Evolutionary conservation across 2,888 invertebrate species (phyloP), one percentile per base, ranked within the genome.

Genomic region (Tetranychus piercei): DNA sequence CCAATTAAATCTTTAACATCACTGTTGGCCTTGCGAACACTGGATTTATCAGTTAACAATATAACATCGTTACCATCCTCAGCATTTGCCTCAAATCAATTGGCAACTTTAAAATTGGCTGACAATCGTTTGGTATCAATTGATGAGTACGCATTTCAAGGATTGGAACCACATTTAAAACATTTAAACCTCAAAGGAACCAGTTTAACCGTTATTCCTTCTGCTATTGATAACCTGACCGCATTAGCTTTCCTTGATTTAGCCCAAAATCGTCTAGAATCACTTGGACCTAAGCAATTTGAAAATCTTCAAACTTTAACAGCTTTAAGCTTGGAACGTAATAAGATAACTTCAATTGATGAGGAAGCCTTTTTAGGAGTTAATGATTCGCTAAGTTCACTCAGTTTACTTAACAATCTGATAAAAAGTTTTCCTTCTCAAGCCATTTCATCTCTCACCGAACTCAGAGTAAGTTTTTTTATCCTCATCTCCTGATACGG

Each of bases 151-250:
- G 88, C 91, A 6, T 87, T 94, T 75, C 84, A 85, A n/a, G 92
- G 92, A 1, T 84, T 94, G 76, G 92, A 92, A 80, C 86, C 84
- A 75, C 88, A 88, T 15, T 84, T 94, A 70, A 92, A 92, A 83
- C 94, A 94, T 83, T 84, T 94, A 72, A 93, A 94, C 82, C 84
- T 94, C 64, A 93, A 93, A 84, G 92, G 91, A 45, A 91, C 92
- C 0, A 86, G 88, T 74, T 91, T 91, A 81, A 89, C 89, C 79
- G 84, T 85, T 73, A 87, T 94, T 15, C 93, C 94, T 0, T 88
- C 88, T 78, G 88, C 91, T 72, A 87, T 93, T 23, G 85, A 87
- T 77, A 90, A 90, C 7, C 84, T 94, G 55, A 87, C 86, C 76
- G 89, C 88, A 72, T 83, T 94, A 78, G 92, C 93, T 1, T 94